Percentiles rank a stretch among this genome's conserved stretches.
Conservation (phyloP, 2,797 vertebrate species). For the Acipenser ruthenus region DNA sequence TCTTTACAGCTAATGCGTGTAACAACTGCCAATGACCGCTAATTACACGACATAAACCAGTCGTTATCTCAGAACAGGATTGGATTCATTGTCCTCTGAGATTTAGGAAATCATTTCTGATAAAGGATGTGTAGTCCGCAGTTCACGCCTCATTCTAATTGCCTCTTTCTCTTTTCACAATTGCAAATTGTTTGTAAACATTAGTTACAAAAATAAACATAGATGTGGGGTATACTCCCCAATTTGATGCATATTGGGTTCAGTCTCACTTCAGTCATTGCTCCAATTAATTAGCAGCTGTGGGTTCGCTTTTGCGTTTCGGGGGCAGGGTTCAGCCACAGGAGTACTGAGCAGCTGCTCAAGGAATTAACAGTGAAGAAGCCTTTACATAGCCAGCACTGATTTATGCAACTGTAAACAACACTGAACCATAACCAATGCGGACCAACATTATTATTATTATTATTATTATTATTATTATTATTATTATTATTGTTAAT, state of each 20-base stretch:
- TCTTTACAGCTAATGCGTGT: too few relatives aligned
- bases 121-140: background rate
- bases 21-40: background rate
- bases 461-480: too few relatives aligned
- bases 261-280: constrained; percentile 4
- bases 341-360: too few relatives aligned
- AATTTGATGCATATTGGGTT: constrained; percentile 36
- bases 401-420: too few relatives aligned
- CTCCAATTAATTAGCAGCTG: too few relatives aligned
- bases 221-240: constrained; percentile 29
- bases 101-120: constrained; percentile 19
- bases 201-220: constrained; percentile 48
- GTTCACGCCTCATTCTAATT: background rate
- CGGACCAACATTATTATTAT: too few relatives aligned
- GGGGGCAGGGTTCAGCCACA: too few relatives aligned
- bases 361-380: too few relatives aligned
- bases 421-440: background rate
- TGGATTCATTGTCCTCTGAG: constrained; percentile 21
- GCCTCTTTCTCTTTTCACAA: constrained; percentile 11
- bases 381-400: too few relatives aligned
- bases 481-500: too few relatives aligned
- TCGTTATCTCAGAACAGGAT: constrained; percentile 6
- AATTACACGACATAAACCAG: constrained; percentile 10
- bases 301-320: too few relatives aligned
- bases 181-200: constrained; percentile 35